Conservation (phyloP, 2,888 invertebrate species). For the Phymatocera aterrima region DNA sequence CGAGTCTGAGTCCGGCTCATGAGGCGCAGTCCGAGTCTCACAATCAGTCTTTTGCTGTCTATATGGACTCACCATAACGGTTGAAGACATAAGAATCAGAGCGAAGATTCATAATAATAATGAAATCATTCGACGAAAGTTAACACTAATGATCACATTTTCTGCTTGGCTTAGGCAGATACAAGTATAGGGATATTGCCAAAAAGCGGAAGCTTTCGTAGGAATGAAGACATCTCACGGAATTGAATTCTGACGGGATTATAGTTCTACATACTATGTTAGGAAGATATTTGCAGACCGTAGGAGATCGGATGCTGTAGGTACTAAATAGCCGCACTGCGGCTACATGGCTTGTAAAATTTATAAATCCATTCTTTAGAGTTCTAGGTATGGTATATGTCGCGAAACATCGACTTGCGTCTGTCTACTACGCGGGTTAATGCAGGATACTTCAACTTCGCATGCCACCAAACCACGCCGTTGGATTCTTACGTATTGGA, state of each 20-base stretch:
- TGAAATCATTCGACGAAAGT: no score
- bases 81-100: no score
- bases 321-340: not conserved
- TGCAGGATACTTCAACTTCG: not conserved
- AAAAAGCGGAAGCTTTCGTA: not conserved
- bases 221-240: constrained; percentile 19
- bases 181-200: not conserved
- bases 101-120: no score
- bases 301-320: no score
- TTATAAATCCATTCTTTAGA: not conserved
- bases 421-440: no score
- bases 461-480: not conserved
- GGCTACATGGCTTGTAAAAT: constrained; percentile 16
- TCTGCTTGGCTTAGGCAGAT: no score
- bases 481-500: not conserved
- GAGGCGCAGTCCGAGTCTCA: no score
- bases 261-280: not conserved
- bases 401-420: not conserved
- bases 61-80: no score
- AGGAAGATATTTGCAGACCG: not conserved
- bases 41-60: no score
- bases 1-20: no score
- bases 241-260: constrained; percentile 15
- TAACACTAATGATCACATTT: no score
- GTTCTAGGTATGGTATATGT: not conserved